Percentiles rank a stretch among this genome's conserved stretches.
These are phyloP conservation scores for Acronicta alni DNA, from an alignment of 2,888 invertebrate genomes.

Conservation along the genomic window DNA sequence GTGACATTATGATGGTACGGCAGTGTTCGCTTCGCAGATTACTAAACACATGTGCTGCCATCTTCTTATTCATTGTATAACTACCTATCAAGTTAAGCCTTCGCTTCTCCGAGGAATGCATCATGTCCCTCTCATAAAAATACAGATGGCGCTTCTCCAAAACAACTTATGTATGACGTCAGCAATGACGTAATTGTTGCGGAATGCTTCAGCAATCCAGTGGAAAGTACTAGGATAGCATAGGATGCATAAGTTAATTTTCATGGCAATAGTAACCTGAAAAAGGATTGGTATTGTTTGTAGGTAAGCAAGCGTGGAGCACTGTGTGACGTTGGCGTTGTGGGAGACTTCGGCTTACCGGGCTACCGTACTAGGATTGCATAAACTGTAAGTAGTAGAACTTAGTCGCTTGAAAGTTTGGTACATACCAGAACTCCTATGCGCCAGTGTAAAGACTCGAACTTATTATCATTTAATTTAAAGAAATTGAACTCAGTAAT, in stretches of 20 bases:
- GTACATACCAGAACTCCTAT: background rate
- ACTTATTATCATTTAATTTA: no score
- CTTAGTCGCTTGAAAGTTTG: background rate
- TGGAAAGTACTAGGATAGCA: conserved; percentile 31
- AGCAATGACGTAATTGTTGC: conserved; percentile 10
- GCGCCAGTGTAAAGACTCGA: no score
- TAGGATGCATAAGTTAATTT: background rate
- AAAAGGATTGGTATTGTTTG: background rate
- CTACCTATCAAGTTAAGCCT: background rate
- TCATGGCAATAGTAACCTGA: background rate
- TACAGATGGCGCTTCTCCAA: conserved; percentile 27
- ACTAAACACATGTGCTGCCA: conserved; percentile 7
- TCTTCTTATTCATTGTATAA: background rate
- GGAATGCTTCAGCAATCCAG: conserved; percentile 7
- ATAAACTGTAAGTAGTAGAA: conserved; percentile 3
- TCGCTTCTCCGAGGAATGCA: no score
- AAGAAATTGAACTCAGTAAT: no score
- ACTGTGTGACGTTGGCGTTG: conserved; percentile 16
- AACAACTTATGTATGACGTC: background rate
- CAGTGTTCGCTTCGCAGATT: no score
- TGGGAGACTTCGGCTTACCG: conserved; percentile 9
- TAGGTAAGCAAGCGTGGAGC: background rate
- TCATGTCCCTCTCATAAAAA: no score
- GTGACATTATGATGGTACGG: no score
- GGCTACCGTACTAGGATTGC: conserved; percentile 25